Conservation (phyloP, 2,888 invertebrate species). For the Clunio marinus region DNA sequence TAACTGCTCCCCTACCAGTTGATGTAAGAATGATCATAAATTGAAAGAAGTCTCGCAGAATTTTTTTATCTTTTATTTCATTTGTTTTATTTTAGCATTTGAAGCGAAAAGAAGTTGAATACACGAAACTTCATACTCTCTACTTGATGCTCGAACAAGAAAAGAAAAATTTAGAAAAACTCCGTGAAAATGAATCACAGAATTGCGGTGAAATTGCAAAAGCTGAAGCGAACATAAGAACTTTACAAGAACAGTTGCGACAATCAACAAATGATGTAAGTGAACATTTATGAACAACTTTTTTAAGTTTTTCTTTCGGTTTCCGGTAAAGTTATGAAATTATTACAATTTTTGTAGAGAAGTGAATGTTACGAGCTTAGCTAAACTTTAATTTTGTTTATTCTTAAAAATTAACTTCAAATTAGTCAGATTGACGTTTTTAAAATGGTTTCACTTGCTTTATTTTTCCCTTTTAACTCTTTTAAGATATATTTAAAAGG, state of each 20-base stretch:
- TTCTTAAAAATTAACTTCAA: too few species aligned
- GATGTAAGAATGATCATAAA: constrained; percentile 61
- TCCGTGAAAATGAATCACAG: constrained; percentile 54
- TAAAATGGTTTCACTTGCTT: too few species aligned
- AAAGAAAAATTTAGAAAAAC: constrained; percentile 62
- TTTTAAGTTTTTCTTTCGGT: too few species aligned
- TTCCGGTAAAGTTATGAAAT: too few species aligned
- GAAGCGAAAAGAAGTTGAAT: constrained; percentile 77
- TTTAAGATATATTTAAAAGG: too few species aligned
- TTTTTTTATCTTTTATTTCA: background rate
- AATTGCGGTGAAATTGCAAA: constrained; percentile 44
- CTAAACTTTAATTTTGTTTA: too few species aligned
- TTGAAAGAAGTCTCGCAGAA: background rate
- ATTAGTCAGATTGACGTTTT: too few species aligned
- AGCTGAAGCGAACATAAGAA: constrained; percentile 50
- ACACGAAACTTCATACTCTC: constrained; percentile 77
- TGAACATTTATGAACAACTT: too few species aligned
- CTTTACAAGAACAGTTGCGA: constrained; percentile 50
- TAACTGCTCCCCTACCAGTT: constrained; percentile 82
- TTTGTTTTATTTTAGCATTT: constrained; percentile 63
- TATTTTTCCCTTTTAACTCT: too few species aligned
- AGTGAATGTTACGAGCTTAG: too few species aligned
- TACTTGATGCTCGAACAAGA: constrained; percentile 87
- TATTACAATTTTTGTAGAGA: too few species aligned
- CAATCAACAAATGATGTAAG: constrained; percentile 52